Conservation (phyloP, 2,113 vertebrate genomes). For the Sturnira hondurensis region DNA sequence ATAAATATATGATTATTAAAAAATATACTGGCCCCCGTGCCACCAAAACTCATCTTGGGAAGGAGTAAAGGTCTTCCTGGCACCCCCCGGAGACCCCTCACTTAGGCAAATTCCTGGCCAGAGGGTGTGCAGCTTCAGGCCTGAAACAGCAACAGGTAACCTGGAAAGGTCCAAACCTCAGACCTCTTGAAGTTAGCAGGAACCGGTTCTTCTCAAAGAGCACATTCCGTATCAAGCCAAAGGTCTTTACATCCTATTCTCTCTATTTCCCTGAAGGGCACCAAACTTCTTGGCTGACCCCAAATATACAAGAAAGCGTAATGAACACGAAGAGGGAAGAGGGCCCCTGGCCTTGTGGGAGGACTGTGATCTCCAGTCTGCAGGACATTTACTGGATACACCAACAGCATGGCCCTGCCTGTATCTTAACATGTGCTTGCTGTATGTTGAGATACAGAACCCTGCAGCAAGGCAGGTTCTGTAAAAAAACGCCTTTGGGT, state of each 20-base stretch:
- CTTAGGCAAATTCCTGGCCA: background rate
- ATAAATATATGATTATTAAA: conserved; percentile 15
- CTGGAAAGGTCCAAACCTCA: background rate
- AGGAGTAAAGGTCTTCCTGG: background rate
- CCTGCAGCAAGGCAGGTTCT: background rate
- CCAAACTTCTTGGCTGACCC: background rate
- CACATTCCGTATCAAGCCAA: background rate
- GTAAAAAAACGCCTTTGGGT: background rate
- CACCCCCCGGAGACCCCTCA: background rate
- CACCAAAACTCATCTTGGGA: background rate
- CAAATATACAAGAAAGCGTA: background rate
- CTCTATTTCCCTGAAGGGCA: background rate
- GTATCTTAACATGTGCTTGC: background rate
- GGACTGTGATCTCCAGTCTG: background rate
- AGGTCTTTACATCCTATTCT: background rate
- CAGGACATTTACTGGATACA: background rate
- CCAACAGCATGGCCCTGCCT: background rate
- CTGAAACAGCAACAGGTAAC: background rate
- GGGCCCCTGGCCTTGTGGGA: background rate
- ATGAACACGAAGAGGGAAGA: background rate
- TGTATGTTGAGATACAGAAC: background rate
- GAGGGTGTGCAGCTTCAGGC: background rate
- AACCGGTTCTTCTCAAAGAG: background rate
- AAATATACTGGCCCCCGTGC: background rate
- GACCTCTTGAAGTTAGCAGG: background rate